Evolutionary conservation across 2,113 vertebrate genomes (phyloP).

Genomic region (Scalopus aquaticus): DNA sequence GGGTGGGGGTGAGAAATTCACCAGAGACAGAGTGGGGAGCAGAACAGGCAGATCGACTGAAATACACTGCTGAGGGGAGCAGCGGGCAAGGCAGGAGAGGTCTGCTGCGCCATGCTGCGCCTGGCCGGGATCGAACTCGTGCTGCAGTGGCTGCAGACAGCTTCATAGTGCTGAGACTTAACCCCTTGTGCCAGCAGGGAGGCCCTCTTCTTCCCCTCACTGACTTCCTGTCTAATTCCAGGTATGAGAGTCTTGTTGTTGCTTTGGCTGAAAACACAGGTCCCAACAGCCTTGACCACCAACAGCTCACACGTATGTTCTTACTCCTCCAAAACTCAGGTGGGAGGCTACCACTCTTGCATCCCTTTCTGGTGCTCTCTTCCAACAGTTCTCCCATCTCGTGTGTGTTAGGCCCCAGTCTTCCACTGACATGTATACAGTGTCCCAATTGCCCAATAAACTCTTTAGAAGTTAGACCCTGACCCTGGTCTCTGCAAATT

Average conservation of each 20-base stretch:
- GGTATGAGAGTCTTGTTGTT: constrained; percentile 91
- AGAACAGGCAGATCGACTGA: no score
- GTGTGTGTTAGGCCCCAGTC: neutral
- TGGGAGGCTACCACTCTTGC: constrained; percentile 2
- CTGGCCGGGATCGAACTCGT: no score
- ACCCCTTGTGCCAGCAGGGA: no score
- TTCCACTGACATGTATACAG: neutral
- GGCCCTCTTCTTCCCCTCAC: neutral
- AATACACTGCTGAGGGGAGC: no score
- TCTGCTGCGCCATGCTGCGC: no score
- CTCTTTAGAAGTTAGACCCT: neutral
- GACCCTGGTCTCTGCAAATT: neutral
- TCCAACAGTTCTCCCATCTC: neutral
- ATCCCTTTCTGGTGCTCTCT: constrained; percentile 18
- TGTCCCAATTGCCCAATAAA: neutral
- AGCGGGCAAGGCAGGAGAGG: no score
- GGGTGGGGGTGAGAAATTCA: no score
- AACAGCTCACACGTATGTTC: constrained; percentile 90
- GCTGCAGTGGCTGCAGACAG: no score
- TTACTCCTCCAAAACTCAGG: neutral
- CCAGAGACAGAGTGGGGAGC: no score
- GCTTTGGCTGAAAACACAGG: constrained; percentile 92
- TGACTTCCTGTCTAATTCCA: constrained; percentile 66
- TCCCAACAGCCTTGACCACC: constrained; percentile 87
- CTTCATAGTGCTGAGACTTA: no score